Evolutionary conservation across 2,797 vertebrate genomes (phyloP).

Genomic region (Pangasius krempfi): DNA sequence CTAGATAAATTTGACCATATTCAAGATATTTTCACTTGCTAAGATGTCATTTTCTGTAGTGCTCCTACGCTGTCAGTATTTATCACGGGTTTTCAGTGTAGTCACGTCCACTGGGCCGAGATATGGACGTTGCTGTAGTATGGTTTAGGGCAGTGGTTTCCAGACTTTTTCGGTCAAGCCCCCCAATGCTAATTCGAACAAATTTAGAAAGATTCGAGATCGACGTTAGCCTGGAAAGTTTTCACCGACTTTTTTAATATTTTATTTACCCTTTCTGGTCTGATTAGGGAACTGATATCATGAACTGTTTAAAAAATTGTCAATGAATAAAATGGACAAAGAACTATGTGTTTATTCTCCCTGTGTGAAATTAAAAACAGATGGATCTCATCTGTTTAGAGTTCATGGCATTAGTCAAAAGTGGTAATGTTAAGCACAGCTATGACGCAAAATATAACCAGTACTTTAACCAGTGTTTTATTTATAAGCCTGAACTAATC

Average conservation of each 20-base stretch:
- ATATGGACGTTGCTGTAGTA: no score
- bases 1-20: no score
- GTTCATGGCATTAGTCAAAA: neutral
- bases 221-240: neutral
- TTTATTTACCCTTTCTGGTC: neutral
- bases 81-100: no score
- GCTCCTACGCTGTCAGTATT: no score
- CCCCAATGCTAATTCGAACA: neutral
- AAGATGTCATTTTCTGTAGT: no score
- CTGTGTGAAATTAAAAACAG: neutral
- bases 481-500: neutral
- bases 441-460: neutral
- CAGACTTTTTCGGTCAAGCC: no score
- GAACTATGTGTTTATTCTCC: neutral
- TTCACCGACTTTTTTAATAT: neutral
- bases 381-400: neutral
- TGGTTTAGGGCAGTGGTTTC: no score
- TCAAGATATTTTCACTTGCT: no score
- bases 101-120: no score
- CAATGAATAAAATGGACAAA: no score
- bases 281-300: neutral
- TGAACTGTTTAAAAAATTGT: no score
- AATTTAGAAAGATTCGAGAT: neutral
- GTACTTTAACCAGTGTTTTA: neutral
- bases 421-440: neutral